Evolutionary conservation across 2,113 vertebrate genomes (phyloP), one percentile per base, ranked within the genome.

Genomic region (Brachypteracias leptosomus): DNA sequence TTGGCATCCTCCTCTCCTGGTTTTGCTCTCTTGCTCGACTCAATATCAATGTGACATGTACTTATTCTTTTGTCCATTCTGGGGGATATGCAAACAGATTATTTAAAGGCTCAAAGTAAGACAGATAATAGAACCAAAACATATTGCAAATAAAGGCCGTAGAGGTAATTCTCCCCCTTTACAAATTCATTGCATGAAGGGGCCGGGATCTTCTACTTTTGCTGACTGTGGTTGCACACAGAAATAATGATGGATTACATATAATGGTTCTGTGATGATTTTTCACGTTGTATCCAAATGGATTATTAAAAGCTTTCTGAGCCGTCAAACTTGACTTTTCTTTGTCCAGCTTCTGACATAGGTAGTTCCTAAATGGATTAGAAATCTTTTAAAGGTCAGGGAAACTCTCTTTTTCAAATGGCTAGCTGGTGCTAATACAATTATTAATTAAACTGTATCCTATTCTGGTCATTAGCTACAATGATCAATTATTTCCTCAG

Each of bases 371-470:
- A 86, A 91, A 33, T 36, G 26, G 17, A 86, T 55, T 76, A 55
- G 17, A 85, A 94, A 73, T 12, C 36, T 40, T 68, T 67, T 51
- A 85, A 93, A 90, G 52, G 90, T 82, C 85, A 85, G 28, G 59
- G 29, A 85, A 88, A 46, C 16, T 70, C 33, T 80, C 31, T 35
- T 90, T 92, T 78, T 38, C n/a, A 66, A 81, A 85, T 63, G n/a
- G n/a, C 17, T 91, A 75, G 70, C 55, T 72, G 49, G 13, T 78
- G 21, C 62, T 91, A 57, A 44, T 93, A 79, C 11, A 94, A 47
- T 84, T 91, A 76, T 88, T 81, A 96, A 96, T 97, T 95, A 90
- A 92, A 77, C n/a, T 61, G 14, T 71, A 51, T 77, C 54, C 51
- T 68, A 59, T 90, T 91, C 71, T 81, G 38, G 59, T 86, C 86